These are phyloP conservation scores for Cylindroiulus punctatus DNA, from an alignment of 2,888 invertebrate species.

Conservation along the genomic window DNA sequence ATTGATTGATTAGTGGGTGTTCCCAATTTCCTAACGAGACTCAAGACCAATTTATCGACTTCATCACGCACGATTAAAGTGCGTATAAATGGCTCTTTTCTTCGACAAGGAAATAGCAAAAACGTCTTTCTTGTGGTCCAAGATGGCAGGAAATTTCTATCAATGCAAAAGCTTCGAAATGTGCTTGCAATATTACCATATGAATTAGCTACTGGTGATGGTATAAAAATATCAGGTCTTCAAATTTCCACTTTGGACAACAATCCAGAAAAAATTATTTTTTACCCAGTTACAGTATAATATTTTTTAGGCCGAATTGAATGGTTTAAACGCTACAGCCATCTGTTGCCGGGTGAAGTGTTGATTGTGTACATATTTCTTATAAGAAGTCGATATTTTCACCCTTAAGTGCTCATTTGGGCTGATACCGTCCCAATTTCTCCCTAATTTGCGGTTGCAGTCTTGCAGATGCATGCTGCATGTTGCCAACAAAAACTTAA, in stretches of 20 bases:
- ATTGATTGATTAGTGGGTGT: constrained; percentile 42
- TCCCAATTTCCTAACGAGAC: constrained; percentile 42
- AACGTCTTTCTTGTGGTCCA: constrained; percentile 6
- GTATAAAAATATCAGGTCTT: no score
- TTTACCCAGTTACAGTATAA: background rate
- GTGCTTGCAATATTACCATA: no score
- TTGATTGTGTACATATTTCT: background rate
- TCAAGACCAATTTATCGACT: constrained; percentile 32
- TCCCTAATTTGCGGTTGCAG: constrained; percentile 32
- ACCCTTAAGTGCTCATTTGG: background rate
- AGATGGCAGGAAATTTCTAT: background rate
- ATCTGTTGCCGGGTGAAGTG: background rate
- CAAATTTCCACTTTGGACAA: background rate
- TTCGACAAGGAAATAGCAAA: background rate
- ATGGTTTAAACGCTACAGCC: background rate
- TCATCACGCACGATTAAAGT: constrained; percentile 22
- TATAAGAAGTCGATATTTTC: constrained; percentile 33
- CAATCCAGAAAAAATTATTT: background rate
- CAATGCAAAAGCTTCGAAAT: background rate
- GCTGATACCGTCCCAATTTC: background rate
- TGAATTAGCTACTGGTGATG: no score
- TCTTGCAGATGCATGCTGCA: constrained; percentile 32
- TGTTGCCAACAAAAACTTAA: background rate
- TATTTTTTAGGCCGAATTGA: background rate
- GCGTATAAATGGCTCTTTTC: background rate